A percentile compares a stretch with the other conserved stretches of the same genome.
Evolutionary conservation across 2,113 vertebrate species (phyloP).

Genomic region (Lonchura striata): DNA sequence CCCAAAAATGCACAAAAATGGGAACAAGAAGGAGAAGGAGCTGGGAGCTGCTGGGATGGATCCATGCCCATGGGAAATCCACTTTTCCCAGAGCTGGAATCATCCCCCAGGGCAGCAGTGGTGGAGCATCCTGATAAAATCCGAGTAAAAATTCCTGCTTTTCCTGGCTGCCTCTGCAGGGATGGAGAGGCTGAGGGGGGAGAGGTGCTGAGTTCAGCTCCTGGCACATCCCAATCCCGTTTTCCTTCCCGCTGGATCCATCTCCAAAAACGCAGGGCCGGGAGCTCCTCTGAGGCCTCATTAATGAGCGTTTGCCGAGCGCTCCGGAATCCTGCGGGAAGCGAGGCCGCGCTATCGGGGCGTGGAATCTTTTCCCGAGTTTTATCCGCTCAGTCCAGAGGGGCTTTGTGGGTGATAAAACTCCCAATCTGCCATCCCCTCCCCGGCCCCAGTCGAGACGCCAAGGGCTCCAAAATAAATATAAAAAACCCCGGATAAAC

Average conservation of each 20-base stretch:
- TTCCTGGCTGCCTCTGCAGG: neutral
- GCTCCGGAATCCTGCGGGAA: neutral
- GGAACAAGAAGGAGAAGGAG: accelerated
- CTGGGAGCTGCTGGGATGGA: neutral
- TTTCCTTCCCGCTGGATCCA: neutral
- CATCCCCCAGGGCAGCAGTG: accelerated
- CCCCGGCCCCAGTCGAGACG: neutral
- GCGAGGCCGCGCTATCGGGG: neutral
- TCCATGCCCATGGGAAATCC: accelerated
- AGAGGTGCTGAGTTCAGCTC: neutral
- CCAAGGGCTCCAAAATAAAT: neutral
- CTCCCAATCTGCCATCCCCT: neutral
- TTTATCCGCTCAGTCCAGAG: neutral
- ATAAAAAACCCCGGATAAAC: neutral
- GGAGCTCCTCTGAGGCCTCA: neutral
- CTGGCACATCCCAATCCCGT: accelerated
- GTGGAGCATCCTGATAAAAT: neutral
- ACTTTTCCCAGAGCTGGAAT: neutral
- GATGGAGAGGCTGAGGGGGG: accelerated
- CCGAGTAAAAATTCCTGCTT: neutral
- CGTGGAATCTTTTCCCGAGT: neutral
- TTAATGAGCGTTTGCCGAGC: neutral
- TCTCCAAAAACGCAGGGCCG: neutral
- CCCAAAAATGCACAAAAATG: neutral
- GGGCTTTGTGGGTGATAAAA: neutral